These are phyloP conservation scores for Setipinna tenuifilis DNA, from an alignment of 2,797 vertebrate genomes.

Conservation along the genomic window DNA sequence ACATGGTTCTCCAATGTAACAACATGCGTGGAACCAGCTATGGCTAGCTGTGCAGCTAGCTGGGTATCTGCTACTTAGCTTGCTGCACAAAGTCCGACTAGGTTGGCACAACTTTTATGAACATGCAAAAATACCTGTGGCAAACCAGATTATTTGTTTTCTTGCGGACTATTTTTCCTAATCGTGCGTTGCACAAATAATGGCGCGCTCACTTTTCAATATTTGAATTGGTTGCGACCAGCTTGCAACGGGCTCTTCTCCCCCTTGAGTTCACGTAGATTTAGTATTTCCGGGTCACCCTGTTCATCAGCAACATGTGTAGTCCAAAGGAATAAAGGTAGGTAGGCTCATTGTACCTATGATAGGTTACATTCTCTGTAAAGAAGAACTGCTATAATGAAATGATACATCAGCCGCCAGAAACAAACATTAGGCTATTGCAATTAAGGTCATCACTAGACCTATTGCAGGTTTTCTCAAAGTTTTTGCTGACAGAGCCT, in stretches of 20 bases:
- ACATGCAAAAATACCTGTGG: not conserved
- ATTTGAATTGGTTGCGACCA: not conserved
- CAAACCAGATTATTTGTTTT: slow-evolving; percentile 2
- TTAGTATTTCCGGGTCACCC: not conserved
- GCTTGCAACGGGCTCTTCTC: not conserved
- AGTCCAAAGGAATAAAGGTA: no score
- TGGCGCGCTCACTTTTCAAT: not conserved
- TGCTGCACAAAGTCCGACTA: not conserved
- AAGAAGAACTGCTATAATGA: no score
- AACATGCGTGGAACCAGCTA: not conserved
- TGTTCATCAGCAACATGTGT: not conserved
- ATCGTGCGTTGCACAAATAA: not conserved
- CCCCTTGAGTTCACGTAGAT: not conserved
- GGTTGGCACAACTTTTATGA: not conserved
- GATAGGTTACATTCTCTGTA: no score
- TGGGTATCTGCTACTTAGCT: not conserved
- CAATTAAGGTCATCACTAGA: no score
- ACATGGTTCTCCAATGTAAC: not conserved
- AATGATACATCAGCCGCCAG: no score
- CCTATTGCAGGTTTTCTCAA: no score
- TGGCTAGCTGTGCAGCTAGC: not conserved
- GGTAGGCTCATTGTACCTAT: no score
- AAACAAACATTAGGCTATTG: no score
- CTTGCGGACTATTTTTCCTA: not conserved
- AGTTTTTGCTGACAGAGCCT: no score